Conservation (phyloP, 2,113 vertebrate species). For the Gallinago paraguaiae region DNA sequence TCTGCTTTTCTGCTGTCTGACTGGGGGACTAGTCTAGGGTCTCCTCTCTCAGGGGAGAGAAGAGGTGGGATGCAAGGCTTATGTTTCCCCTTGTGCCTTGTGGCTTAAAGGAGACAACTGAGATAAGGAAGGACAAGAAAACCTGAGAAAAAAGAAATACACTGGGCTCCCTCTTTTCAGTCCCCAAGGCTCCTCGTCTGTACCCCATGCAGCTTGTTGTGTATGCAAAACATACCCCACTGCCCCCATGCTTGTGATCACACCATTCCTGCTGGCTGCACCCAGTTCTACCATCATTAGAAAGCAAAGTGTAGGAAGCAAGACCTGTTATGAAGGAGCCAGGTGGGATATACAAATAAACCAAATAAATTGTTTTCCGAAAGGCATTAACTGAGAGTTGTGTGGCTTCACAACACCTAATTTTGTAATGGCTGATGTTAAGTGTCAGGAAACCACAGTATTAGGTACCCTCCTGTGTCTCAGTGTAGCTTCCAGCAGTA, state of each 20-base stretch:
- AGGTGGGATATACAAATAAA: not conserved
- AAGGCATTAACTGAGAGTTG: not conserved
- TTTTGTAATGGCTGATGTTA: not conserved
- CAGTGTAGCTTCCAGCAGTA: not conserved
- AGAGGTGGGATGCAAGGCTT: not conserved
- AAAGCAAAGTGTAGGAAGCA: not conserved
- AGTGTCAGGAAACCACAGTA: no score
- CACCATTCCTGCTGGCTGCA: not conserved
- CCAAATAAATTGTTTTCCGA: not conserved
- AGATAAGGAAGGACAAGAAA: not conserved
- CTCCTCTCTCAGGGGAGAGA: not conserved
- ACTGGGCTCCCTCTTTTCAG: not conserved
- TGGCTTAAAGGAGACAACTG: not conserved
- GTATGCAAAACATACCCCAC: fast-evolving
- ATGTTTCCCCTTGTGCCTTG: not conserved
- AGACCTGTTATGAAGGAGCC: not conserved
- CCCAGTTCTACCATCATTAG: not conserved
- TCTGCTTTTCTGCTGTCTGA: not conserved
- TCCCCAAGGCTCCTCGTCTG: not conserved
- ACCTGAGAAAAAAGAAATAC: not conserved
- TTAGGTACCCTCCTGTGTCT: not conserved
- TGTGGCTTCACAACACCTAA: not conserved
- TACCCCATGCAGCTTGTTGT: not conserved
- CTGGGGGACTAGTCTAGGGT: not conserved
- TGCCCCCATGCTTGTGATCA: not conserved